Percentiles rank a stretch among this genome's conserved stretches.
phyloP scores from a whole-genome alignment of 2,888 invertebrate genomes.

The Sarcophaga rosellei region DNA sequence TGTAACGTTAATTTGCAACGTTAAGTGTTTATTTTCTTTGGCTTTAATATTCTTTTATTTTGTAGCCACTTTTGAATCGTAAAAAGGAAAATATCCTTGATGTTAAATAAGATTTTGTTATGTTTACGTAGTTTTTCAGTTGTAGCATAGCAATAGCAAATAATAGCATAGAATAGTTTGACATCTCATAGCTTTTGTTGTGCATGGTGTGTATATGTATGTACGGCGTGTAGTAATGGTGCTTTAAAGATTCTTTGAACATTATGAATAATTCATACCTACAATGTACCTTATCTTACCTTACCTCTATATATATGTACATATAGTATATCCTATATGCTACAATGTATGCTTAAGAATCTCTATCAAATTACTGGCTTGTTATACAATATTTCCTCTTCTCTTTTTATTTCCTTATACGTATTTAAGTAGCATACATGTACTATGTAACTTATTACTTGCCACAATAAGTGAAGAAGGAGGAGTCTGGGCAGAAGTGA shows the following conservation, averaged over 20 bases:
- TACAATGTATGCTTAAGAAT: constrained; percentile 18
- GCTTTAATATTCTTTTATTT: neutral
- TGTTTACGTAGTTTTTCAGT: neutral
- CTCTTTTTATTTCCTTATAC: neutral
- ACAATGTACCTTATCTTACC: constrained; percentile 24
- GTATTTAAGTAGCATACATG: neutral
- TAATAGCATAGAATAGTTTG: constrained; percentile 13
- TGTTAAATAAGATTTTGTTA: constrained; percentile 30
- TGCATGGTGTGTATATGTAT: neutral
- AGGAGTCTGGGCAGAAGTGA: neutral
- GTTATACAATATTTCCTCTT: neutral
- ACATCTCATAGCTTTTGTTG: constrained; percentile 7
- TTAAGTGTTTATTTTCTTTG: neutral
- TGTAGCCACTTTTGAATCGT: neutral
- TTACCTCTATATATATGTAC: neutral
- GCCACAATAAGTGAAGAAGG: neutral
- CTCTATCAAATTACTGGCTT: constrained; percentile 44
- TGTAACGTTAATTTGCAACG: constrained; percentile 19
- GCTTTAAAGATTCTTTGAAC: constrained; percentile 56
- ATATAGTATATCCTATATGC: neutral
- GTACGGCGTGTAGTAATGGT: constrained; percentile 32
- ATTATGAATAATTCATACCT: constrained; percentile 52
- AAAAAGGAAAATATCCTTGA: constrained; percentile 27
- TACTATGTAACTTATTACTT: neutral
- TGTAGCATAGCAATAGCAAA: no score